A percentile compares a stretch with the other conserved stretches of the same genome.
Evolutionary conservation across 2,113 vertebrate genomes (phyloP).

Genomic region (Ameiurus melas): DNA sequence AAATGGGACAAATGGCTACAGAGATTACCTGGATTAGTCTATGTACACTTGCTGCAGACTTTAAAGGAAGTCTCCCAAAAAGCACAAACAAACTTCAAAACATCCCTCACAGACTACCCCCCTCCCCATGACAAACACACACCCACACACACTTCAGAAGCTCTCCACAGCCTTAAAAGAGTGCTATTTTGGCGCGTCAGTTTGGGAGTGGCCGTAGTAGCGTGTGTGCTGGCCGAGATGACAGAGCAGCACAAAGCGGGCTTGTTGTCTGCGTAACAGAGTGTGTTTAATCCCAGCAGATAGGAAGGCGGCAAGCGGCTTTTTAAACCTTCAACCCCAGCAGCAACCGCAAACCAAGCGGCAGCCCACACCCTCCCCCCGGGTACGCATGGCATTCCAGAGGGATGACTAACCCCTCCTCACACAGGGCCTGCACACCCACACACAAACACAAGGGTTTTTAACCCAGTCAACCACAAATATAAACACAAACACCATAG

Average conservation of each 20-base stretch:
- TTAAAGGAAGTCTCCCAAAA: slow-evolving; percentile 41
- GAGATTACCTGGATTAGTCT: slow-evolving; percentile 34
- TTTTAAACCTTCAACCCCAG: slow-evolving; percentile 74
- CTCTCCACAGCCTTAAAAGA: slow-evolving; percentile 27
- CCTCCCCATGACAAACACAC: not conserved
- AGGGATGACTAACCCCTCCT: slow-evolving; percentile 71
- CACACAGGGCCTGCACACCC: slow-evolving; percentile 31
- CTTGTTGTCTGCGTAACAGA: slow-evolving; percentile 74
- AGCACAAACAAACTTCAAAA: slow-evolving; percentile 41
- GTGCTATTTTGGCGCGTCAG: slow-evolving; percentile 38
- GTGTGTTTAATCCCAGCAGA: slow-evolving; percentile 72
- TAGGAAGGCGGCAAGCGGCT: slow-evolving; percentile 72
- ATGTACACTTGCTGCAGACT: slow-evolving; percentile 29
- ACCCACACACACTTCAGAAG: slow-evolving; percentile 16
- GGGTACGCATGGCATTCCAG: slow-evolving; percentile 77
- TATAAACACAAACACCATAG: slow-evolving; percentile 6
- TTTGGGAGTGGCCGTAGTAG: slow-evolving; percentile 38
- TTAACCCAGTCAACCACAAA: slow-evolving; percentile 33
- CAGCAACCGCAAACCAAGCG: slow-evolving; percentile 79
- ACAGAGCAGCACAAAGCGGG: slow-evolving; percentile 69
- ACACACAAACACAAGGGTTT: slow-evolving; percentile 13
- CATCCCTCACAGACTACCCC: not conserved
- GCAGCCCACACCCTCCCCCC: slow-evolving; percentile 76
- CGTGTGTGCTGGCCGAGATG: slow-evolving; percentile 27
- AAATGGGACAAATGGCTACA: not conserved